Conservation (phyloP, 2,888 invertebrate species). For the Monopis laevigella region DNA sequence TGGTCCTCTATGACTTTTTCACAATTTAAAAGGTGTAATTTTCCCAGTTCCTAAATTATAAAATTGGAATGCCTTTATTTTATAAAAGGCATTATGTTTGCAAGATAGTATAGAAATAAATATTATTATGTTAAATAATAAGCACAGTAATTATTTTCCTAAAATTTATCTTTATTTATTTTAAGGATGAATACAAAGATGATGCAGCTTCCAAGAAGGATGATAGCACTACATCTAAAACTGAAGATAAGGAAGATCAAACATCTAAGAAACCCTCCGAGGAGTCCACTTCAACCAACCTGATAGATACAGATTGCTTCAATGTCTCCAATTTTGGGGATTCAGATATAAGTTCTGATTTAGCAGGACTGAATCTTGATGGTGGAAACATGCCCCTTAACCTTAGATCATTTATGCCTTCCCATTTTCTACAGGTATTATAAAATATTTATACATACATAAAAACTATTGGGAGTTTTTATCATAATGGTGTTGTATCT, state of each 20-base stretch:
- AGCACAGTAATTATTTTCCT: neutral
- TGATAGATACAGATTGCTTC: constrained; percentile 40
- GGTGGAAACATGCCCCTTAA: constrained; percentile 39
- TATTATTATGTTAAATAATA: no score
- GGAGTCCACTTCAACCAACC: constrained; percentile 27
- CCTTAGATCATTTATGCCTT: constrained; percentile 58
- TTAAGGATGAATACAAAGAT: constrained; percentile 71
- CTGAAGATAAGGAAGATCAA: constrained; percentile 20
- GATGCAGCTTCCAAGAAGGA: constrained; percentile 33
- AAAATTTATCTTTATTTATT: constrained; percentile 20
- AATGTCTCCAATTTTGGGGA: constrained; percentile 26
- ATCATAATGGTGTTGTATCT: no score
- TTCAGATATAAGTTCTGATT: constrained; percentile 36
- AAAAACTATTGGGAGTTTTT: no score
- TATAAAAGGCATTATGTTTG: no score
- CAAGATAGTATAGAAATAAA: no score
- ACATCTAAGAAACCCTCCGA: constrained; percentile 16
- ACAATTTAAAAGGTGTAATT: no score
- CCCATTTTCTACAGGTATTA: constrained; percentile 56
- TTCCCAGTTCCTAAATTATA: no score
- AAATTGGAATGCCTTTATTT: no score
- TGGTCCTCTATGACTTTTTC: no score
- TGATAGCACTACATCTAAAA: constrained; percentile 30
- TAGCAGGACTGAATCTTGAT: constrained; percentile 44
- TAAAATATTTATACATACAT: no score